Evolutionary conservation across 1,140 invertebrate genomes (phyloP).

Genomic region (Drosophila pectinifera): DNA sequence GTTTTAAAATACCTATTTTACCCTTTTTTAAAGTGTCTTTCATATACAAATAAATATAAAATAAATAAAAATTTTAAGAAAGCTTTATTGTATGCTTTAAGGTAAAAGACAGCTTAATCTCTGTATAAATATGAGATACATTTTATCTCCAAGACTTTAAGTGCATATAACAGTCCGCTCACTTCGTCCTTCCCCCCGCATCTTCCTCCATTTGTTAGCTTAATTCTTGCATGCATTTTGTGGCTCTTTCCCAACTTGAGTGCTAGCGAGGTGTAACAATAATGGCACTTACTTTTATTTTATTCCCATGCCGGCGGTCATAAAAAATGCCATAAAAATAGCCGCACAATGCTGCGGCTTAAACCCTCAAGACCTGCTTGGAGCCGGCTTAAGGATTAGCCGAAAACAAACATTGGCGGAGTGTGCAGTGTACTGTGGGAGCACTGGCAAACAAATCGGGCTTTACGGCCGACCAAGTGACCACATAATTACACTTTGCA

Average conservation of each 20-base stretch:
- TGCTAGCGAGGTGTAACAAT: constrained; percentile 59
- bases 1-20: too few species aligned
- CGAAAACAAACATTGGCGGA: constrained; percentile 2
- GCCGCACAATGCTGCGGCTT: constrained; percentile 31
- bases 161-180: constrained; percentile 4
- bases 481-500: constrained; percentile 78
- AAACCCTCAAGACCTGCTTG: constrained; percentile 34
- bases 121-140: too few species aligned
- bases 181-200: background rate
- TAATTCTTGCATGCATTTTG: constrained; percentile 71
- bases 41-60: too few species aligned
- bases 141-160: background rate
- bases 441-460: constrained; percentile 30
- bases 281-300: constrained; percentile 75
- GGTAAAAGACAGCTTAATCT: too few species aligned
- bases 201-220: constrained; percentile 33
- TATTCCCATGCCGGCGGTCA: constrained; percentile 37
- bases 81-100: too few species aligned
- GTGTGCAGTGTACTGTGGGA: constrained; percentile 2
- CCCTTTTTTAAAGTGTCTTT: too few species aligned
- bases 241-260: constrained; percentile 51
- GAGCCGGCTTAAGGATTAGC: constrained; percentile 14
- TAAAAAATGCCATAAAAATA: constrained; percentile 43
- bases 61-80: too few species aligned
- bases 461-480: constrained; percentile 60